Base-by-base conservation (phyloP, 1,140 invertebrate genomes). In the Trichonephila clavata region DNA sequence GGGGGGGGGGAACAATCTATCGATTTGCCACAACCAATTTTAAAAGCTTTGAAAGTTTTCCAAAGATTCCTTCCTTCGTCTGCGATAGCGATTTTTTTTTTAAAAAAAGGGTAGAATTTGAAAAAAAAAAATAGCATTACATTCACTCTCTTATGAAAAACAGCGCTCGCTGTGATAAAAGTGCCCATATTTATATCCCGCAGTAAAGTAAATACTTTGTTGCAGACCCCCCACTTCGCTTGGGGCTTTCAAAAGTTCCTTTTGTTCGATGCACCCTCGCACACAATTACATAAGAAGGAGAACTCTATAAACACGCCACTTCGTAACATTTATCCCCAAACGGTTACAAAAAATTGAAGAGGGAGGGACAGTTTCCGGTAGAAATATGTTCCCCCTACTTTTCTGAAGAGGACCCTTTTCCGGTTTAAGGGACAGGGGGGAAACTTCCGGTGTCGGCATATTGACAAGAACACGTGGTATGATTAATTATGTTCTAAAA, bases 171-270 rank as follows among this genome's bases (percentile, higher is more conserved):
- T 50, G 50, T 50, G 50, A 50, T 50, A 50, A 50, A 50, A 77
- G 27, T 77, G 27, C 27, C 32, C 14, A 77, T 77, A 77, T 77
- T 77, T 77, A 77, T 77, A 77, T 77, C 71, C 71, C 16, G 32
- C 71, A 77, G 71, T 32, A 39, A 77, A 77, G 32, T 77, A 77
- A 77, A 77, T 77, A 77, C 71, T 77, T 77, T 32, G 27, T 32
- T 77, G 32, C n/a, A 13, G 24, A 68, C 65, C 63, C 65, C 65
- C 65, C 65, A 68, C 24, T 24, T 24, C 14, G 65, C 24, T 68
- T n/a, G 3, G n/a, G 21, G 8, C n/a, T 13, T 68, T 68, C 13
- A n/a, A 68, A 68, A 68, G 65, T 68, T 68, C 10, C 7, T 68
- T 77, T 77, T 77, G 71, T 77, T 16, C 14, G 24, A 6, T 32